Conservation (phyloP, 2,797 vertebrate genomes). For the Buphagus erythrorhynchus region DNA sequence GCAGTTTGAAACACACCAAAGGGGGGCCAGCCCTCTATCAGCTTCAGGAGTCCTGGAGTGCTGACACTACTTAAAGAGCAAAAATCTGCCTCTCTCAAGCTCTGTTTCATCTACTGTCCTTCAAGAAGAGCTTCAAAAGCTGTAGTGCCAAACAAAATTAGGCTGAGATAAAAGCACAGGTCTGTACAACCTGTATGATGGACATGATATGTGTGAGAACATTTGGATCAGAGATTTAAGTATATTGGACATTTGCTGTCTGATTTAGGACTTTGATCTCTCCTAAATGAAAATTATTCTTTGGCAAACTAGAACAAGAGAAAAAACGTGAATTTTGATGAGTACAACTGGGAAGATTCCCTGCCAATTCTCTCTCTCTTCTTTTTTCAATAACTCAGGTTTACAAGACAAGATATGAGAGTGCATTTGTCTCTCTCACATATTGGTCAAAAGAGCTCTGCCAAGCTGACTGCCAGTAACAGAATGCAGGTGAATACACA, state of each 20-base stretch:
- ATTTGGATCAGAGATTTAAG: constrained; percentile 51
- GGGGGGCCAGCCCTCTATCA: background rate
- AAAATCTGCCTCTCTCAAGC: background rate
- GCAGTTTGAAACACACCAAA: background rate
- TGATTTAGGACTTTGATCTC: constrained; percentile 65
- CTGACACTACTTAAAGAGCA: background rate
- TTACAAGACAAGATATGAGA: background rate
- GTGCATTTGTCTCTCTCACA: background rate
- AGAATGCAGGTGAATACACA: background rate
- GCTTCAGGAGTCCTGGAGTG: background rate
- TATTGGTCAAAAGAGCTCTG: background rate
- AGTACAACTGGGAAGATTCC: background rate
- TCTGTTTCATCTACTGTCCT: constrained; percentile 23
- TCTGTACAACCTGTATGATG: background rate
- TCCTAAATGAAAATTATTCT: constrained; percentile 63
- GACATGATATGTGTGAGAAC: background rate
- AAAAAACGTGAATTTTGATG: background rate
- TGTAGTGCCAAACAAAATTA: constrained; percentile 38
- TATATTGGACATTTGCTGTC: background rate
- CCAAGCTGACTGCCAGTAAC: background rate
- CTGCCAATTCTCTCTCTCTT: background rate
- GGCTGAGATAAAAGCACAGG: constrained; percentile 41
- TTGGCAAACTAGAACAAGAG: constrained; percentile 67
- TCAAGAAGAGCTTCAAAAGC: background rate
- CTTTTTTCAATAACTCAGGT: background rate